These are phyloP conservation scores for Sibirionetta formosa DNA, from an alignment of 2,797 vertebrate genomes.

Conservation along the genomic window DNA sequence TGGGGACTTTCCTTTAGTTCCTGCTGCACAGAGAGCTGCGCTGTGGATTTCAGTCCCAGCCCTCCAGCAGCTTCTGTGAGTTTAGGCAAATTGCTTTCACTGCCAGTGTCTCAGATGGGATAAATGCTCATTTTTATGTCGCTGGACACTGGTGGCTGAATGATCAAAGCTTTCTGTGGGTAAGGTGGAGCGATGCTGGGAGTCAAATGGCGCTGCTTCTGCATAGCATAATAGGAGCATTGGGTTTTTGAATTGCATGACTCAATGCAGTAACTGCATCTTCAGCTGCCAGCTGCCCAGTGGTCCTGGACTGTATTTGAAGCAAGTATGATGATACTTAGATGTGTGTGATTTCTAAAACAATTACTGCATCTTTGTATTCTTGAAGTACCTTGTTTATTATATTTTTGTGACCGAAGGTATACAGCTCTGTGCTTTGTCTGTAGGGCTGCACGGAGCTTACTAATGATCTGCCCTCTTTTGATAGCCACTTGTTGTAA, in stretches of 20 bases:
- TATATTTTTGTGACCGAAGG: background rate
- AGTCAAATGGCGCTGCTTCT: background rate
- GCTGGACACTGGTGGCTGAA: background rate
- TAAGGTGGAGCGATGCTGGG: background rate
- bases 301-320: background rate
- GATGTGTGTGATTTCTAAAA: background rate
- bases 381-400: background rate
- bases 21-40: background rate
- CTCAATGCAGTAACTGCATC: background rate
- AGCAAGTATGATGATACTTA: background rate
- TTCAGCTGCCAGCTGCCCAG: background rate
- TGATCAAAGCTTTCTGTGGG: background rate
- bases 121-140: background rate
- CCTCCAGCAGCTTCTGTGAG: background rate
- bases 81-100: background rate
- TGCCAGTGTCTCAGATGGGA: background rate
- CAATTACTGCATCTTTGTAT: background rate
- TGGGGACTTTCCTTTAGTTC: constrained; percentile 10
- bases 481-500: background rate
- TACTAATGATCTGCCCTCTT: background rate
- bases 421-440: background rate
- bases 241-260: background rate
- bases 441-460: background rate
- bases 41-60: background rate
- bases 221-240: background rate